A percentile compares a stretch with the other conserved stretches of the same genome.
Evolutionary conservation across 2,113 vertebrate genomes (phyloP).

Genomic region (Aldabrachelys gigantea): DNA sequence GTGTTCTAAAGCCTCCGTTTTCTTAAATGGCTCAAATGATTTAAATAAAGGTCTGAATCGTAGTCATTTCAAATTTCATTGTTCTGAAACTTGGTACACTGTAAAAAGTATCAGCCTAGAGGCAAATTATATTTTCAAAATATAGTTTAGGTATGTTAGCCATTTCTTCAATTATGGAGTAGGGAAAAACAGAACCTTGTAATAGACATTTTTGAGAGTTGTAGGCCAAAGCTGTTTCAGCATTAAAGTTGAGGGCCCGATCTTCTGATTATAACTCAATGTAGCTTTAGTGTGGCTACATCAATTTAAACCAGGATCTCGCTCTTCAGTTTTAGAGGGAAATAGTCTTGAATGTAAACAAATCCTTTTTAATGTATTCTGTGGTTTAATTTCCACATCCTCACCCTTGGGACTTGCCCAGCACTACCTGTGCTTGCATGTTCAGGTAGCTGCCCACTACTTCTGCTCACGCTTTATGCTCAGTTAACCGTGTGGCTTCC

Average conservation of each 20-base stretch:
- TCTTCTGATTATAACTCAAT: neutral
- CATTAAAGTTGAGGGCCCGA: neutral
- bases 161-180: slow-evolving; percentile 52
- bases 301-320: neutral
- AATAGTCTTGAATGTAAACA: neutral
- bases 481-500: neutral
- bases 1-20: slow-evolving; percentile 49
- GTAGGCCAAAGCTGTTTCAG: neutral
- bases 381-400: neutral
- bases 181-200: slow-evolving; percentile 11
- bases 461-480: fast-evolving
- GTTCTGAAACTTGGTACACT: slow-evolving; percentile 3
- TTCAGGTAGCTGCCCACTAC: neutral
- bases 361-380: no score
- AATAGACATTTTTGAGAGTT: neutral
- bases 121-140: slow-evolving; percentile 49
- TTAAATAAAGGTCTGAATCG: slow-evolving; percentile 40
- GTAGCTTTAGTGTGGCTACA: neutral
- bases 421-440: neutral
- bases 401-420: neutral
- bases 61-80: slow-evolving; percentile 1
- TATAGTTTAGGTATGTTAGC: slow-evolving; percentile 30
- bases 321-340: neutral
- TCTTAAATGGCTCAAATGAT: slow-evolving; percentile 17
- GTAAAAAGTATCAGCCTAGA: slow-evolving; percentile 29